These are phyloP conservation scores for Callopanchax toddi DNA, from an alignment of 2,113 vertebrate genomes.

Conservation along the genomic window DNA sequence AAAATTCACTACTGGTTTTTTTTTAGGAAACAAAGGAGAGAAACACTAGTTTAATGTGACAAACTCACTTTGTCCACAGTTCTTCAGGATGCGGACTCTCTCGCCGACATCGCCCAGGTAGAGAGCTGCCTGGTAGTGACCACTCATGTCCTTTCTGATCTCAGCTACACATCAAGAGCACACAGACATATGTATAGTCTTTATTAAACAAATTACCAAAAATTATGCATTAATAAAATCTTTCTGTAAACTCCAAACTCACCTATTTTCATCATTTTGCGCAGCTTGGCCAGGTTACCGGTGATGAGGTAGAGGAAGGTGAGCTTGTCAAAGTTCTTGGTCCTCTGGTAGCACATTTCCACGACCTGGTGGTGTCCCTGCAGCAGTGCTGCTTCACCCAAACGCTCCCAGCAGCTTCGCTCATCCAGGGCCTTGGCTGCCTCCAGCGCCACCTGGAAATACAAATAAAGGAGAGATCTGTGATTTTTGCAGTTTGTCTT, in stretches of 20 bases:
- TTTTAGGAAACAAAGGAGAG: too few relatives aligned
- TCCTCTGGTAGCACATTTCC: constrained; percentile 99
- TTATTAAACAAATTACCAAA: background rate
- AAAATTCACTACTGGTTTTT: too few relatives aligned
- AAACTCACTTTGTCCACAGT: constrained; percentile 94
- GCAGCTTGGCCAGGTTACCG: constrained; percentile 94
- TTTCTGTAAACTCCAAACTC: constrained; percentile 28
- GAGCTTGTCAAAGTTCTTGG: constrained; percentile 97
- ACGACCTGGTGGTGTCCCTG: constrained; percentile 99
- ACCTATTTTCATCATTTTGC: constrained; percentile 99
- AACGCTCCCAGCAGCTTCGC: constrained; percentile 95
- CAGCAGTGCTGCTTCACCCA: constrained; percentile 91
- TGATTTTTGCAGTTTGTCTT: background rate
- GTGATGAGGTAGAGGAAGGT: constrained; percentile 98
- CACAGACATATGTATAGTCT: background rate
- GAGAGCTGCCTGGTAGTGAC: constrained; percentile 96
- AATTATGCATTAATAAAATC: background rate
- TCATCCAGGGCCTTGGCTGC: constrained; percentile 95
- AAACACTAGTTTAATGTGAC: background rate
- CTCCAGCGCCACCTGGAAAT: constrained; percentile 89
- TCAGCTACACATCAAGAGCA: constrained; percentile 81
- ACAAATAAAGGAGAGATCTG: background rate
- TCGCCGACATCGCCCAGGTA: constrained; percentile 95
- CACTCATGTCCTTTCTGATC: constrained; percentile 98
- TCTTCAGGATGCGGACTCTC: constrained; percentile 94